phyloP scores from a whole-genome alignment of 2,113 vertebrate genomes.

The Scytalopus superciliaris region DNA sequence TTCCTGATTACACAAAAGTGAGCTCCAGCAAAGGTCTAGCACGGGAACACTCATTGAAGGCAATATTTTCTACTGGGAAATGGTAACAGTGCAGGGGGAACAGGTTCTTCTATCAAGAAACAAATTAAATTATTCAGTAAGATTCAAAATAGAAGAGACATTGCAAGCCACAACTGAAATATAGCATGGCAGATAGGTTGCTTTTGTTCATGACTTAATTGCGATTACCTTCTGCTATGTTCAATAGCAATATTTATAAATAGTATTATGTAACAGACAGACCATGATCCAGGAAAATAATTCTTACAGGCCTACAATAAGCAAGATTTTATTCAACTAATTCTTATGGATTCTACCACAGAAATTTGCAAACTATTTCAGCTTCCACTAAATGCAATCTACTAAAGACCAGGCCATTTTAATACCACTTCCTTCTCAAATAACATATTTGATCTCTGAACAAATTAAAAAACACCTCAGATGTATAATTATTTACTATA shows the following conservation, averaged over 20 bases:
- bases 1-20: neutral
- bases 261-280: neutral
- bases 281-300: neutral
- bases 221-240: neutral
- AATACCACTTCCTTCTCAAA: neutral
- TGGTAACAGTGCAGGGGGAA: accelerated
- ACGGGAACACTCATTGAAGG: neutral
- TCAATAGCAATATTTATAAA: neutral
- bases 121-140: neutral
- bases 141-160: neutral
- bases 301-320: neutral
- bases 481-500: neutral
- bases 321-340: neutral
- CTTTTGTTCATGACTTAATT: neutral
- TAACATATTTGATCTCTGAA: neutral
- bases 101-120: neutral
- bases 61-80: neutral
- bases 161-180: neutral
- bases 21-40: neutral
- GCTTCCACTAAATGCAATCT: neutral
- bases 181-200: neutral
- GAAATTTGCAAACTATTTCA: neutral
- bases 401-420: neutral
- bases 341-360: neutral
- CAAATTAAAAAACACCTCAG: neutral